Conservation (phyloP, 2,888 invertebrate genomes). For the Buathra laborator region DNA sequence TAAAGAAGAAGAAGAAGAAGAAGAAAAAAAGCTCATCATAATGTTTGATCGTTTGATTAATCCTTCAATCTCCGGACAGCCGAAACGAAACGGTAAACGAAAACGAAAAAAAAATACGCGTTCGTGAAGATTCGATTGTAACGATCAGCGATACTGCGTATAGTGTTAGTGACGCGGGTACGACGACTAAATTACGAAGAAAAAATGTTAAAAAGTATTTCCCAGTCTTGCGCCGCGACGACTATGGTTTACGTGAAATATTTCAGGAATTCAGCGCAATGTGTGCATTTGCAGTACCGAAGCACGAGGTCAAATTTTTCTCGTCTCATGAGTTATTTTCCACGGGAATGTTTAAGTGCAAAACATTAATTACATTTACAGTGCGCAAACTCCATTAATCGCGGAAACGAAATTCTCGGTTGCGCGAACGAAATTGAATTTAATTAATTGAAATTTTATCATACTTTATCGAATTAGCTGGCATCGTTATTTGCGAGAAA, state of each 20-base stretch:
- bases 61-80: background rate
- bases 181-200: background rate
- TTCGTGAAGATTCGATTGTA: no score
- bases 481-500: no score
- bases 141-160: no score
- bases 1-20: conserved; percentile 72
- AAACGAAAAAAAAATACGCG: no score
- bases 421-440: background rate
- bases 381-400: background rate
- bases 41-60: background rate
- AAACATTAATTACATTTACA: conserved; percentile 19
- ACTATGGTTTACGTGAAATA: background rate
- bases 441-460: no score
- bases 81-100: background rate
- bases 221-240: background rate
- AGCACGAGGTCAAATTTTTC: conserved; percentile 21
- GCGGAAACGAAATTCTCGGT: background rate
- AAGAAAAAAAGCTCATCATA: background rate
- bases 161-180: background rate
- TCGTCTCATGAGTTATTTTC: conserved; percentile 8
- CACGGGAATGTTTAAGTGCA: conserved; percentile 34
- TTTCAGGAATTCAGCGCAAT: conserved; percentile 42
- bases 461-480: no score
- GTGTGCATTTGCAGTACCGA: background rate
- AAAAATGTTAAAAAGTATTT: background rate